Evolutionary conservation across 2,113 vertebrate genomes (phyloP), one percentile per base, ranked within the genome.

Genomic region (Astur gentilis): DNA sequence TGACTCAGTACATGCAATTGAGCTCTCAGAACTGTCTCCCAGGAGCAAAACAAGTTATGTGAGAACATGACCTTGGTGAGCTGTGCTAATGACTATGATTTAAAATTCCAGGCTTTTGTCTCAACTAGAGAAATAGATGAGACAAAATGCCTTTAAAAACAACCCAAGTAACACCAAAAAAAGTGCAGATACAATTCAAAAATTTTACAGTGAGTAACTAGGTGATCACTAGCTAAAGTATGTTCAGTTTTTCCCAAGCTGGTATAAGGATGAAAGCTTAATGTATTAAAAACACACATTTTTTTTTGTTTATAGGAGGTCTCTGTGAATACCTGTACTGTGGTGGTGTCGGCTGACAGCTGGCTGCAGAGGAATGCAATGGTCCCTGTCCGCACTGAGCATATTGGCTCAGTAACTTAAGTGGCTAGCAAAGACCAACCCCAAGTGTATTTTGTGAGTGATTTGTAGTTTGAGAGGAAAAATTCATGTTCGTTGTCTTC

Each of bases 11-110:
- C 10, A 10, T 49, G 55, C 69, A 44, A 16, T 36, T 0, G 19
- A 80, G 93, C 64, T 45, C 54, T 64, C n/a, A 32, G 81, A 52
- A 47, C 42, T 19, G 47, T 76, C 71, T 76, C 64, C 52, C 69
- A 55, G 82, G 44, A 90, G 60, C 54, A 85, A 79, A 90, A 92
- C 95, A 92, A 82, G 92, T 96, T 96, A 19, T 65, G 49, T 73
- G 90, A 94, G 75, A 96, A 72, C 69, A 64, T 25, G 57, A 85
- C 88, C 93, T 86, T n/a, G 50, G 76, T 57, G 79, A 90, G 75
- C 66, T 54, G 62, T 40, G 34, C 54, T 83, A 58, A 73, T 88
- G 80, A 38, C 44, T 40, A 17, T 21, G n/a, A 80, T 54, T 90
- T 54, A 91, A 58, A 94, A 94, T 86, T 83, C 75, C 90, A 88